Base-by-base conservation (phyloP, 2,888 invertebrate genomes). In the Pediacus dermestoides region DNA sequence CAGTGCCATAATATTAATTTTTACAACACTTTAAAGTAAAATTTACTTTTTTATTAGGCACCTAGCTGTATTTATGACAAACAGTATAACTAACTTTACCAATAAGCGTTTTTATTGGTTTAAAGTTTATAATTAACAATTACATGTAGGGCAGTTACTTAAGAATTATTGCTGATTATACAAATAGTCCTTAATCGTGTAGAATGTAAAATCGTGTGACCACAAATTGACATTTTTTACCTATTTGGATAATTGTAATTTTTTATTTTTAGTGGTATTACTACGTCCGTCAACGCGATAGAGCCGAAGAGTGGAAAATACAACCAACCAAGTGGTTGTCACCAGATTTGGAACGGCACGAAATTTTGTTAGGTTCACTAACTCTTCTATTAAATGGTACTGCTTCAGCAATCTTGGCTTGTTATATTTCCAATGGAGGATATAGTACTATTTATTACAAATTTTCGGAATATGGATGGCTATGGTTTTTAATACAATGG, bases 271-370 rank as follows among this genome's bases (percentile, higher is more conserved):
- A 85, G 82, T 84, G 82, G 81, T 81, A 81, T 59, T 85, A 79
- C 66, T 85, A 84, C 65, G 71, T 83, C 11, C 71, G 74, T 1
- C 74, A 76, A 58, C 68, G 78, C 1, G 76, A 82, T 53, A 57
- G 66, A 4, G 72, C 84, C 0, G 70, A 79, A 33, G 78, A 80
- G 48, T 85, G 85, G 85, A 85, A 85, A 67, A 80, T 82, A 47
- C 85, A 85, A 58, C 85, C 84, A 0, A 72, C 72, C 25, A 81
- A 81, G 47, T 85, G 81, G 77, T 55, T 85, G 7, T 66, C 77
- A 0, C 77, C 81, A 0, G 80, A 82, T 38, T 63, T 84, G 34
- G 83, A 85, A 55, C 70, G 76, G 2, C 80, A 85, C 50, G 84
- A 84, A 67, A 81, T 85, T 46, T 66, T 78, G 53, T 56, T 80